Evolutionary conservation across 2,888 invertebrate genomes (phyloP).

Genomic region (Nomada lathburiana): DNA sequence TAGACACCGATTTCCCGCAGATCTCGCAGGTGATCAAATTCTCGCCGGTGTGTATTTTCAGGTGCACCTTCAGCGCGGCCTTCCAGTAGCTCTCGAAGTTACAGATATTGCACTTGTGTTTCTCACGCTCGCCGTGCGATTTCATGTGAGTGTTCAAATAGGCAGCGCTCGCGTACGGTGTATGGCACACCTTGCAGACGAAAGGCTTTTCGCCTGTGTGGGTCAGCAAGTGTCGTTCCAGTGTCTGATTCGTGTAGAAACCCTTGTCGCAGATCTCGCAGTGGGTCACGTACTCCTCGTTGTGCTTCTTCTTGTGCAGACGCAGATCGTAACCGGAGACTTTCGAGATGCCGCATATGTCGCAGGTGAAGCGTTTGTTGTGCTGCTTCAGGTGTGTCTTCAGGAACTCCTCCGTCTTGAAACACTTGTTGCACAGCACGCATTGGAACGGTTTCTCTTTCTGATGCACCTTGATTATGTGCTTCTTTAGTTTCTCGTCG

Average conservation of each 20-base stretch:
- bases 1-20: slow-evolving; percentile 83
- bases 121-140: slow-evolving; percentile 82
- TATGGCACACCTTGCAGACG: slow-evolving; percentile 84
- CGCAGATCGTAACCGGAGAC: slow-evolving; percentile 78
- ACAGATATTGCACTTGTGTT: slow-evolving; percentile 82
- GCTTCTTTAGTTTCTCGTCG: slow-evolving; percentile 85
- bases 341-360: slow-evolving; percentile 78
- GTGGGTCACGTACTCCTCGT: slow-evolving; percentile 85
- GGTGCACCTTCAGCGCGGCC: slow-evolving; percentile 84
- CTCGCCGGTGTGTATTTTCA: slow-evolving; percentile 84
- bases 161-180: slow-evolving; percentile 86
- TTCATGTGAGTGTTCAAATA: slow-evolving; percentile 86
- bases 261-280: slow-evolving; percentile 85
- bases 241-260: slow-evolving; percentile 85
- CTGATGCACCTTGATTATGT: slow-evolving; percentile 85
- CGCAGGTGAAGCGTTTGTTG: slow-evolving; percentile 81
- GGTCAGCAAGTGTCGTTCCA: slow-evolving; percentile 84
- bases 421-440: slow-evolving; percentile 85
- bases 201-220: slow-evolving; percentile 84
- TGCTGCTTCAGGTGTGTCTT: slow-evolving; percentile 86
- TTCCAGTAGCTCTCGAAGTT: slow-evolving; percentile 84
- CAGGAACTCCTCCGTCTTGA: slow-evolving; percentile 85
- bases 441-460: slow-evolving; percentile 86
- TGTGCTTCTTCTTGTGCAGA: slow-evolving; percentile 86
- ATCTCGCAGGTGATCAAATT: slow-evolving; percentile 82